phyloP scores from a whole-genome alignment of 2,888 invertebrate genomes.

The Trypoxylon attenuatum region DNA sequence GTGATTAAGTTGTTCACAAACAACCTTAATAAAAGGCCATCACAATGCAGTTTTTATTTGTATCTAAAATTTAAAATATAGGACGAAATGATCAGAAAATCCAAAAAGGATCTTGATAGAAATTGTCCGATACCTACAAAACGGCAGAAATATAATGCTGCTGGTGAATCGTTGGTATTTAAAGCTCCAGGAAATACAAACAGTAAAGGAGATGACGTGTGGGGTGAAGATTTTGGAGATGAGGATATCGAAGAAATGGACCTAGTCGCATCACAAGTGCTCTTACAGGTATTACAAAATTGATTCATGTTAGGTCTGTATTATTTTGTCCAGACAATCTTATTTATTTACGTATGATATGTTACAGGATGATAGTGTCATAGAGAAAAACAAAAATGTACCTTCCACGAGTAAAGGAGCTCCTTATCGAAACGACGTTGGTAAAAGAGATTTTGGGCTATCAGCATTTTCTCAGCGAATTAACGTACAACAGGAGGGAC shows the following conservation, averaged over 20 bases:
- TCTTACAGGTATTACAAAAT: constrained; percentile 20
- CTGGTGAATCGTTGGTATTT: neutral
- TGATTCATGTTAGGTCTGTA: neutral
- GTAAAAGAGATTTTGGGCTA: neutral
- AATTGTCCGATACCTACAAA: constrained; percentile 48
- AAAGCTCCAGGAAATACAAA: constrained; percentile 12
- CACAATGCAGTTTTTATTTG: too few relatives aligned
- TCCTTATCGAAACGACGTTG: neutral
- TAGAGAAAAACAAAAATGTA: constrained; percentile 1
- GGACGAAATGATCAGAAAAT: constrained; percentile 55
- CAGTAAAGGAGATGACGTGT: constrained; percentile 54
- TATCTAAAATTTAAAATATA: too few relatives aligned
- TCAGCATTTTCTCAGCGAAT: neutral
- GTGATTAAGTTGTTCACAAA: too few relatives aligned
- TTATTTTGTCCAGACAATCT: neutral
- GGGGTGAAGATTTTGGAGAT: constrained; percentile 69
- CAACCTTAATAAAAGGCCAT: too few relatives aligned
- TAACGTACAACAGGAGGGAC: neutral
- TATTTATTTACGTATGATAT: neutral
- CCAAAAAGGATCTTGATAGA: constrained; percentile 36
- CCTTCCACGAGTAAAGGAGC: constrained; percentile 30
- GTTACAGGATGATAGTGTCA: constrained; percentile 12
- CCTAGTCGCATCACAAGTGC: constrained; percentile 65
- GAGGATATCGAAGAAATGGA: constrained; percentile 67
- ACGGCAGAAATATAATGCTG: constrained; percentile 42